Percentiles rank a stretch among this genome's conserved stretches.
These are phyloP conservation scores for Habrosyne pyritoides DNA, from an alignment of 2,888 invertebrate genomes.

Conservation along the genomic window DNA sequence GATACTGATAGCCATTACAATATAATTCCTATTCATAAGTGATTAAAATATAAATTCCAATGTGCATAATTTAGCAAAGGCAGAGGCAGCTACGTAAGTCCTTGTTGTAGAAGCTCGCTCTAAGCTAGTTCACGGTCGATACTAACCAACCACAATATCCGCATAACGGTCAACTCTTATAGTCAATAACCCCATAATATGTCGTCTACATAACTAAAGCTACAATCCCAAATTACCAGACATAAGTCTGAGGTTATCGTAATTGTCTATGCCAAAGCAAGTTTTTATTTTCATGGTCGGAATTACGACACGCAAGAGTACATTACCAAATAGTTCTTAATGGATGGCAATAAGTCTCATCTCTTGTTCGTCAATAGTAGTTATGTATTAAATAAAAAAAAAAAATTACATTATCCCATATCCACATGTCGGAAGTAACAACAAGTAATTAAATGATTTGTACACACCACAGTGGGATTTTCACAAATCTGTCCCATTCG, in stretches of 20 bases:
- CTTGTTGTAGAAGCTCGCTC: not conserved
- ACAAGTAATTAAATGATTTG: not conserved
- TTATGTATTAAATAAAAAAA: too few relatives aligned
- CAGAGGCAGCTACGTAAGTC: not conserved
- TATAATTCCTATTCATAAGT: too few relatives aligned
- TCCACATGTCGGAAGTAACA: not conserved
- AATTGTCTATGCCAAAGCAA: not conserved
- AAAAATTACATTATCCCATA: too few relatives aligned
- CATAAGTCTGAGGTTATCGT: not conserved
- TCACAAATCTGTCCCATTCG: not conserved
- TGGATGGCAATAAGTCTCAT: not conserved
- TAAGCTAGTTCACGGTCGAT: not conserved
- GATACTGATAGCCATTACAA: too few relatives aligned
- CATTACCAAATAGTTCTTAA: not conserved
- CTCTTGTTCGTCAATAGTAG: not conserved
- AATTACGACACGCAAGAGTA: not conserved
- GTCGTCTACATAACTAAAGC: not conserved
- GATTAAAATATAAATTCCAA: not conserved
- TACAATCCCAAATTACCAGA: not conserved
- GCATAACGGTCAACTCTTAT: not conserved
- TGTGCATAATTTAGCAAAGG: not conserved
- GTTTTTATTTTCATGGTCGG: not conserved
- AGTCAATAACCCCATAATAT: conserved; percentile 4
- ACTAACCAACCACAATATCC: not conserved
- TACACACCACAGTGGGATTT: not conserved